phyloP scores from a whole-genome alignment of 2,888 invertebrate genomes.

The Neria commutata region DNA sequence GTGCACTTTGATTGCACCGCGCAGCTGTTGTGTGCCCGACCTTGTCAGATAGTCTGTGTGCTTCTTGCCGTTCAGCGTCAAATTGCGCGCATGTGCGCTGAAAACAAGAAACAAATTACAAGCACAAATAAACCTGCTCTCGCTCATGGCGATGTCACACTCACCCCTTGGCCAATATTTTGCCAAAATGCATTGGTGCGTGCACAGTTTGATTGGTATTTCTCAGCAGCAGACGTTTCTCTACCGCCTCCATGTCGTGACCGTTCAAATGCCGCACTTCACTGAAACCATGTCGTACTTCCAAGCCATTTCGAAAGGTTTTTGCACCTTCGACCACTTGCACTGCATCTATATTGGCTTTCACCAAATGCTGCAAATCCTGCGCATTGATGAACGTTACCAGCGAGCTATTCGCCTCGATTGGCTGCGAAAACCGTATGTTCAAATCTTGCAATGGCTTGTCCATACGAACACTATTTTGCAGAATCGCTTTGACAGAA shows the following conservation, averaged over 20 bases:
- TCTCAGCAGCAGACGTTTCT: conserved; percentile 58
- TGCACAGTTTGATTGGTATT: conserved; percentile 62
- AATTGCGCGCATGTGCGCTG: conserved; percentile 8
- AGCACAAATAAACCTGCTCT: too few species aligned
- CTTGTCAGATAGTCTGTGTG: conserved; percentile 38
- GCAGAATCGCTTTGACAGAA: conserved; percentile 36
- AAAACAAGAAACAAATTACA: too few species aligned
- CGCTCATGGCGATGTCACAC: too few species aligned
- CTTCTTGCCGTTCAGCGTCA: conserved; percentile 30
- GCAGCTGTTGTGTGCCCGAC: conserved; percentile 39
- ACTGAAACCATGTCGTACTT: conserved; percentile 59
- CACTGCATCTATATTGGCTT: conserved; percentile 55
- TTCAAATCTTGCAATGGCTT: conserved; percentile 44
- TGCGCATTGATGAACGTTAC: conserved; percentile 62
- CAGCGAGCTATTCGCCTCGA: conserved; percentile 55
- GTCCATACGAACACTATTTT: conserved; percentile 42
- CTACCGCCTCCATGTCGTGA: conserved; percentile 60
- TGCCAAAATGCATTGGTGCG: conserved; percentile 59
- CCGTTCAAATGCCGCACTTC: conserved; percentile 62
- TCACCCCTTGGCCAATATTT: conserved; percentile 49
- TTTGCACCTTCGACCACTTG: conserved; percentile 64
- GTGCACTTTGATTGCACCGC: conserved; percentile 38
- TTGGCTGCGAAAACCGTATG: conserved; percentile 44
- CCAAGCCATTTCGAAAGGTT: conserved; percentile 59
- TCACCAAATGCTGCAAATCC: conserved; percentile 60